Base-by-base conservation (phyloP, 2,113 vertebrate species). In the Catagonus wagneri region DNA sequence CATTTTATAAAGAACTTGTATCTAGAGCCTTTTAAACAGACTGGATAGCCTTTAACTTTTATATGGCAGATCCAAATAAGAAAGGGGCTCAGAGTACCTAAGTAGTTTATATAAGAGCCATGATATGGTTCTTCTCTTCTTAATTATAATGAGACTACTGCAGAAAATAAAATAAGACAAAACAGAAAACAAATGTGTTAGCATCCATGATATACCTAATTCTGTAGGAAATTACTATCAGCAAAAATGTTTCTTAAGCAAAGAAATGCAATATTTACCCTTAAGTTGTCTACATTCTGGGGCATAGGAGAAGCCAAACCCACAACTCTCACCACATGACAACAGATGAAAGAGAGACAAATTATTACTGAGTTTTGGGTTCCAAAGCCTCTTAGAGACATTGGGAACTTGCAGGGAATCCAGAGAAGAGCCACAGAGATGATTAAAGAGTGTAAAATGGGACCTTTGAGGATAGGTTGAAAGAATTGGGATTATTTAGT, bases 391-490 rank as follows among this genome's bases (percentile, higher is more conserved):
- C 50, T 36, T 54, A 90, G 91, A 85, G 83, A 86, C 83, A 79
- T 66, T 74, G 84, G 68, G 36, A 96, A 78, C 66, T 89, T 94
- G 58, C 27, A 94, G 19, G 4, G 34, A 92, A 83, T 90, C 14
- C 69, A 96, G 68, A 90, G 69, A 96, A 93, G 83, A 94, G 69
- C 93, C 93, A 78, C 93, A 95, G 50, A 58, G 34, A 97, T 97
- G 94, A 97, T 97, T 94, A 97, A 95, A 97, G 89, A 93, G 54
- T 89, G 17, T 85, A 72, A 72, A 97, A 87, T 58, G 9, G 61
- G 44, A 61, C 50, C 44, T 90, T 88, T 93, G 91, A 79, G 89
- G 54, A 68, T 66, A 94, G 34, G 58, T 72, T 91, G 25, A 93
- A 96, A 39, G 29, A 76, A 72, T 39, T 72, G 54, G 60, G 83